These are phyloP conservation scores for Mystacornis crossleyi DNA, from an alignment of 2,113 vertebrate genomes.

Conservation along the genomic window DNA sequence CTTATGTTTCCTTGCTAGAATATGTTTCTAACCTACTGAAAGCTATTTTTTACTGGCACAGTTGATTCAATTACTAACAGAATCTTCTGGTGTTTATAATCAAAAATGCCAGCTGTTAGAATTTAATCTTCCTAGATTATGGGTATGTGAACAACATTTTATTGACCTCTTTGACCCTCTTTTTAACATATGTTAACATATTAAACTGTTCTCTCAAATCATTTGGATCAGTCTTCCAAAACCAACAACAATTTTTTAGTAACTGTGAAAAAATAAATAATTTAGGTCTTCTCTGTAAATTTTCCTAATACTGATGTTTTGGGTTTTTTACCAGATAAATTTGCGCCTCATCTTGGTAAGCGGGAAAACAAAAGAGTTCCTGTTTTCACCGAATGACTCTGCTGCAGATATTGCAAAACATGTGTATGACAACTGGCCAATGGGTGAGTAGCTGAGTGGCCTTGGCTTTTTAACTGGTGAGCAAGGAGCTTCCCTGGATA, in stretches of 20 bases:
- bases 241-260: neutral
- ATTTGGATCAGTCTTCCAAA: neutral
- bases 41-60: neutral
- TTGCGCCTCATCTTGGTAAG: constrained; percentile 97
- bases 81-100: neutral
- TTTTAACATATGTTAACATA: neutral
- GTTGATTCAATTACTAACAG: neutral
- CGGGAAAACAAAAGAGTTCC: constrained; percentile 97
- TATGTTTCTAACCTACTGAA: neutral
- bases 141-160: neutral
- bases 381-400: constrained; percentile 95
- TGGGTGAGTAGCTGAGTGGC: constrained; percentile 84
- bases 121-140: neutral
- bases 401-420: constrained; percentile 97
- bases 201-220: neutral
- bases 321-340: constrained; percentile 86
- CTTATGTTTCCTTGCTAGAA: neutral
- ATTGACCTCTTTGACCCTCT: neutral
- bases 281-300: neutral
- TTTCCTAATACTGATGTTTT: neutral
- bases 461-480: neutral
- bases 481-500: neutral
- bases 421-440: constrained; percentile 98
- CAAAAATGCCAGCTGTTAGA: neutral
- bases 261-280: neutral